Percentiles rank a stretch among this genome's conserved stretches.
Conservation (phyloP, 2,888 invertebrate species). For the Pardosa pseudoannulata region DNA sequence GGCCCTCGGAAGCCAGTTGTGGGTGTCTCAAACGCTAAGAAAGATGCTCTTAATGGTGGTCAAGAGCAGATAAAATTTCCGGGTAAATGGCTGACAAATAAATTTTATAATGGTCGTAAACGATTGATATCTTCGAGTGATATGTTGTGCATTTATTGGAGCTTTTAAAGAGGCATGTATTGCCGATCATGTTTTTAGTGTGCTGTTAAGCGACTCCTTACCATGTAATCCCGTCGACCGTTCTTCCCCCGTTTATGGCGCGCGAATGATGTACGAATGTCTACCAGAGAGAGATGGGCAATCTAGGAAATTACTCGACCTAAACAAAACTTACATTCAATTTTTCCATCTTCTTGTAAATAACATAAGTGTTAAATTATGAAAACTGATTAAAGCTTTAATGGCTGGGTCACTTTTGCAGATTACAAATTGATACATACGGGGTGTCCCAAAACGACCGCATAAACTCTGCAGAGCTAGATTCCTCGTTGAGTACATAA, state of each 20-base stretch:
- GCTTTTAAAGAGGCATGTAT: slow-evolving; percentile 63
- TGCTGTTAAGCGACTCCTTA: slow-evolving; percentile 55
- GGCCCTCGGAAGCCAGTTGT: slow-evolving; percentile 7
- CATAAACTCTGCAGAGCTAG: no score
- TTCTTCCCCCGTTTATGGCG: slow-evolving; percentile 24
- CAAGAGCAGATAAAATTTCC: slow-evolving; percentile 67
- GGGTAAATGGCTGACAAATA: slow-evolving; percentile 67
- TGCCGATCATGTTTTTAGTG: slow-evolving; percentile 70
- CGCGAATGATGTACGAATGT: background rate
- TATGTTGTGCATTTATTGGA: slow-evolving; percentile 63
- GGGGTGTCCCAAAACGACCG: no score
- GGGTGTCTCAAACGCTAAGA: background rate
- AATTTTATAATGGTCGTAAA: slow-evolving; percentile 72
- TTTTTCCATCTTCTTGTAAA: no score
- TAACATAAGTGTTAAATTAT: no score
- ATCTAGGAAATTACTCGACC: no score
- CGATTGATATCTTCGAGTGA: slow-evolving; percentile 67
- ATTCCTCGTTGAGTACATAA: no score
- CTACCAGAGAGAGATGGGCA: background rate
- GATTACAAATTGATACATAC: no score
- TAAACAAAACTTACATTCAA: no score
- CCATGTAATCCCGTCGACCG: slow-evolving; percentile 38
- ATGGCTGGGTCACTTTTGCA: no score
- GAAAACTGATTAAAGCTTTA: no score
- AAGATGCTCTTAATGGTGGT: slow-evolving; percentile 56